These are phyloP conservation scores for Tortrix viridana DNA, from an alignment of 2,888 invertebrate genomes.

Conservation along the genomic window DNA sequence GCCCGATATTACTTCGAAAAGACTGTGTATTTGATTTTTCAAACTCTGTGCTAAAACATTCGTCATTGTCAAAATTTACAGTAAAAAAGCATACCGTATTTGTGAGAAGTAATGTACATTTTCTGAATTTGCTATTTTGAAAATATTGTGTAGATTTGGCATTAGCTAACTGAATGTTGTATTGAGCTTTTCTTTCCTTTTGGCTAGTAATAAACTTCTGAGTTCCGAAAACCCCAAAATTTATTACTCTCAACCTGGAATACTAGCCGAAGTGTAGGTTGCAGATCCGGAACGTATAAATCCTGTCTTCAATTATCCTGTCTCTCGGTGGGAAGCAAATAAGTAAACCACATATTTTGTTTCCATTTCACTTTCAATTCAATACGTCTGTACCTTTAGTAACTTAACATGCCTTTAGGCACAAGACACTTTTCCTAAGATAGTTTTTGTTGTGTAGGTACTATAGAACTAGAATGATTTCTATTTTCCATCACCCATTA, in stretches of 20 bases:
- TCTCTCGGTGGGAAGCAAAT: constrained; percentile 66
- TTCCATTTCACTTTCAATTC: constrained; percentile 69
- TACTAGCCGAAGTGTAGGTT: constrained; percentile 57
- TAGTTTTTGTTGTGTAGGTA: constrained; percentile 22
- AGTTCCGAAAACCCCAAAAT: constrained; percentile 42
- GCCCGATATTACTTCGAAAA: constrained; percentile 50
- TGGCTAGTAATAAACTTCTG: background rate
- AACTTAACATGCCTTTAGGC: constrained; percentile 45
- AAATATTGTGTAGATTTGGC: no score
- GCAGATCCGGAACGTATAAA: constrained; percentile 74
- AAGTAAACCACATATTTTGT: constrained; percentile 65
- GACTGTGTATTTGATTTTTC: constrained; percentile 61
- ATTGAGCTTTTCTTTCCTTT: no score
- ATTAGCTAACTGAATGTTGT: no score
- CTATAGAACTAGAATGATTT: constrained; percentile 16
- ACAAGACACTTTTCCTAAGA: constrained; percentile 29
- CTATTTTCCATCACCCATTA: constrained; percentile 21
- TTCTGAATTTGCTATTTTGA: background rate
- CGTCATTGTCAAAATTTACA: constrained; percentile 64
- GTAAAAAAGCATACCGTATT: constrained; percentile 3
- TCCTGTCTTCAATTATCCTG: constrained; percentile 79
- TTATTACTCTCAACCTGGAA: constrained; percentile 46
- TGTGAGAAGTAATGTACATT: background rate
- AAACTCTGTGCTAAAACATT: constrained; percentile 53
- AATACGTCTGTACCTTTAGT: constrained; percentile 51